These are phyloP conservation scores for Paramuricea clavata DNA, from an alignment of 92 coral and sea anemone species.

Conservation along the genomic window DNA sequence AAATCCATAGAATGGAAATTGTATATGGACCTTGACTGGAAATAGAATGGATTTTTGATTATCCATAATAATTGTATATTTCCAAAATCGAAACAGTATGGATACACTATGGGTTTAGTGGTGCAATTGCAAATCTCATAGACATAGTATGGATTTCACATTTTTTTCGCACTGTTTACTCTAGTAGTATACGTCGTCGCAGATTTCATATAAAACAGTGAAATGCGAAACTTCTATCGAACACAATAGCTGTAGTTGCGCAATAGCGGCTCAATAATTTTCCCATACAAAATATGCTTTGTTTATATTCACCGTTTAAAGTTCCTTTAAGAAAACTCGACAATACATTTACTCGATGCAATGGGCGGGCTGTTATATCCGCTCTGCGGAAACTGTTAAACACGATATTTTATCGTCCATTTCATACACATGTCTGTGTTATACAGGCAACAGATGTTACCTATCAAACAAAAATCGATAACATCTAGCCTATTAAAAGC, in stretches of 20 bases:
- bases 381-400: slow-evolving; percentile 2
- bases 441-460: neutral
- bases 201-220: no score
- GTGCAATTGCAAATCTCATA: no score
- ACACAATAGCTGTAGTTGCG: neutral
- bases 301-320: neutral
- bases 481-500: slow-evolving; percentile 8
- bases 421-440: neutral
- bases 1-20: no score
- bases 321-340: neutral
- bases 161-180: no score
- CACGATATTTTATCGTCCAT: neutral
- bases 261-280: neutral
- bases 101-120: no score
- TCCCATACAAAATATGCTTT: neutral
- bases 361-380: neutral
- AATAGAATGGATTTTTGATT: no score
- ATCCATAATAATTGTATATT: no score
- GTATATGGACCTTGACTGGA: no score
- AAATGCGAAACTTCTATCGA: no score
- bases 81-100: no score
- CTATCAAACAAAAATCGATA: neutral
- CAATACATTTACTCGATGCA: neutral
- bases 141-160: no score
- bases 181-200: no score